Evolutionary conservation across 2,888 invertebrate genomes (phyloP).

Genomic region (Spisula subtruncata): DNA sequence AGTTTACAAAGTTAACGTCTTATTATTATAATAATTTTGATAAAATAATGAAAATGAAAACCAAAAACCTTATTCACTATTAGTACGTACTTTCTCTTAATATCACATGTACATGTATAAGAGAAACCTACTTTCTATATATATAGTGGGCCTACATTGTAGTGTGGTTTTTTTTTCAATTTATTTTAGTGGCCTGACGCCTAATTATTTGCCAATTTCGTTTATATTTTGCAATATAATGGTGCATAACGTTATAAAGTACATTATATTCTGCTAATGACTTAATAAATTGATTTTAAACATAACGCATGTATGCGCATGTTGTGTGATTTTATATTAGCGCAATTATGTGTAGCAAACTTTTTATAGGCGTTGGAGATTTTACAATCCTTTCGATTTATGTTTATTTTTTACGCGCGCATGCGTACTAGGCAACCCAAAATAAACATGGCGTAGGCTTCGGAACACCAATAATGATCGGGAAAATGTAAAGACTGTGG

Average conservation of each 20-base stretch:
- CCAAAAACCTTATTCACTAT: too few species aligned
- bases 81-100: too few species aligned
- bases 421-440: constrained; percentile 57
- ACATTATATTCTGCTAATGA: background rate
- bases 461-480: constrained; percentile 11
- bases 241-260: background rate
- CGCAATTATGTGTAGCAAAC: too few species aligned
- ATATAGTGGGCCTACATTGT: too few species aligned
- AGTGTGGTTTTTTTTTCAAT: too few species aligned
- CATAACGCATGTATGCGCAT: background rate
- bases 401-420: constrained; percentile 61
- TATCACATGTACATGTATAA: background rate
- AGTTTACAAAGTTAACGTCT: too few species aligned
- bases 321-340: too few species aligned
- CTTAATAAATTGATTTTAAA: background rate
- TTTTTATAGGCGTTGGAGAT: background rate
- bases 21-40: too few species aligned
- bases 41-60: too few species aligned
- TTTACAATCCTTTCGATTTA: constrained; percentile 56
- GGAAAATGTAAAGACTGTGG: constrained; percentile 31
- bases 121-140: background rate
- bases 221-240: background rate
- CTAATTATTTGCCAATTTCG: background rate
- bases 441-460: constrained; percentile 57
- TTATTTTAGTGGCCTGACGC: background rate